phyloP scores from a whole-genome alignment of 2,888 invertebrate genomes.

The Caenorhabditis angaria region DNA sequence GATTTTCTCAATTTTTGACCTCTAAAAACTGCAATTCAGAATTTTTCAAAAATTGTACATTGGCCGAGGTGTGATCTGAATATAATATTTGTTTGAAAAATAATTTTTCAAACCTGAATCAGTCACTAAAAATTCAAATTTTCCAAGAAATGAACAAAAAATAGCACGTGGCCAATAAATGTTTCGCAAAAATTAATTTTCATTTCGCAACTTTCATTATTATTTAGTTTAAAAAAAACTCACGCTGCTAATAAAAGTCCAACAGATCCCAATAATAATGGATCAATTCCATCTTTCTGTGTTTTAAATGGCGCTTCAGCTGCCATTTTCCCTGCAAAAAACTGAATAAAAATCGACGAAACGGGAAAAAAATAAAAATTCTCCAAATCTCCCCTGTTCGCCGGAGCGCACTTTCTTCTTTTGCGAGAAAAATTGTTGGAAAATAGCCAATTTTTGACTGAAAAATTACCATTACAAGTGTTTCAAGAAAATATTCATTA shows the following conservation, averaged over 20 bases:
- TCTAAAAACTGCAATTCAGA: no score
- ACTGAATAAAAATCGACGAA: background rate
- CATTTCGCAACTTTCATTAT: no score
- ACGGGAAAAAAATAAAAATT: no score
- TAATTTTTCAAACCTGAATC: no score
- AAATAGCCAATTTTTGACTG: background rate
- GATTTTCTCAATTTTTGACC: no score
- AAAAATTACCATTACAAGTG: no score
- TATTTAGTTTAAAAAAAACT: constrained; percentile 18
- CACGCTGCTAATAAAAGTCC: constrained; percentile 46
- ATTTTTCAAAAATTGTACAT: no score
- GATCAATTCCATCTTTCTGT: constrained; percentile 34
- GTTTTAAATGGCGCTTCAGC: constrained; percentile 18
- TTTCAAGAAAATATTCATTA: background rate
- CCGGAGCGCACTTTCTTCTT: background rate
- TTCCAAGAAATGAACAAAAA: background rate
- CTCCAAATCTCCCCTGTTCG: background rate
- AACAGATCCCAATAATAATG: constrained; percentile 48
- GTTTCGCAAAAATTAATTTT: no score
- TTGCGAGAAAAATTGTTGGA: no score
- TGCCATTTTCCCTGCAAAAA: constrained; percentile 3
- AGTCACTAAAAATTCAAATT: constrained; percentile 1
- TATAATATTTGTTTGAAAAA: no score
- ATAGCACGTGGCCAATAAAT: background rate
- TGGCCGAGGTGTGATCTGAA: no score